Percentiles rank a stretch among this genome's conserved stretches.
Conservation (phyloP, 2,888 invertebrate species). For the Drosophila fulvimacula region DNA sequence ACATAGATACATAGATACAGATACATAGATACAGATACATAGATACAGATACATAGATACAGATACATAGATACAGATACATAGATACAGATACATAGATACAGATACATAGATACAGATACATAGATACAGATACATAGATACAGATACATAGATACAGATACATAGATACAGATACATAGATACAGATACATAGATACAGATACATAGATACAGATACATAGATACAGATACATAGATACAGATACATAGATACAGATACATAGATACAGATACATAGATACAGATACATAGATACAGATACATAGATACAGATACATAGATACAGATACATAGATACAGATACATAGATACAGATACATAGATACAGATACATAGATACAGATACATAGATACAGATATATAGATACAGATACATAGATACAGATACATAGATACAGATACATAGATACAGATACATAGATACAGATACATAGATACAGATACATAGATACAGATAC, state of each 20-base stretch:
- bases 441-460: not conserved
- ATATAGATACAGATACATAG: not conserved
- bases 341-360: not conserved
- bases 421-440: not conserved
- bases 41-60: not conserved
- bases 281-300: not conserved
- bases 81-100: constrained; percentile 1
- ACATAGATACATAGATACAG: not conserved
- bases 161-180: not conserved
- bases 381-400: not conserved
- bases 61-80: not conserved
- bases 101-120: constrained; percentile 4
- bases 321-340: not conserved
- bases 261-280: not conserved
- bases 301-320: not conserved
- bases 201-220: constrained; percentile 2
- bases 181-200: not conserved
- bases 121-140: constrained; percentile 7
- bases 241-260: not conserved
- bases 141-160: constrained; percentile 5
- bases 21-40: not conserved
- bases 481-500: not conserved
- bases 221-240: constrained; percentile 1
- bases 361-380: not conserved
- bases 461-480: not conserved